These are phyloP conservation scores for Callospermophilus lateralis DNA, from an alignment of 2,113 vertebrate species.

Conservation along the genomic window DNA sequence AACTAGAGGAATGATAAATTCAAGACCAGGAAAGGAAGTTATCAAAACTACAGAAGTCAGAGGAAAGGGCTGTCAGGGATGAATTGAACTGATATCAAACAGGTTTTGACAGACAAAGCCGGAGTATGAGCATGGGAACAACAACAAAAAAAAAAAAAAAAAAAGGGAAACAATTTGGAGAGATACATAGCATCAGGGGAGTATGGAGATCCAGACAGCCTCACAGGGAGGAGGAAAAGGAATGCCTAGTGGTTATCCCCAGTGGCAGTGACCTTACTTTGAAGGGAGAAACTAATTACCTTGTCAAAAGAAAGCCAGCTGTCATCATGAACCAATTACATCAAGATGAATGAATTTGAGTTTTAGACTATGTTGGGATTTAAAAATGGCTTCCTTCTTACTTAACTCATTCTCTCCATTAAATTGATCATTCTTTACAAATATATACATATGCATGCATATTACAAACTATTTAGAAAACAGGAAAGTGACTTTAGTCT, in stretches of 20 bases:
- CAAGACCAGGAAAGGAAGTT: background rate
- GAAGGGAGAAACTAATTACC: conserved; percentile 25
- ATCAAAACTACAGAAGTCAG: background rate
- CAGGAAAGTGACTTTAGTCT: background rate
- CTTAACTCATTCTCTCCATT: background rate
- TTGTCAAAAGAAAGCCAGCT: background rate
- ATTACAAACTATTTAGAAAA: background rate
- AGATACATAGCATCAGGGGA: background rate
- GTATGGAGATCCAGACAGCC: background rate
- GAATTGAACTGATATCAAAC: background rate
- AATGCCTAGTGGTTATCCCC: background rate
- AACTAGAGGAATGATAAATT: background rate
- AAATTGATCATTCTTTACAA: background rate
- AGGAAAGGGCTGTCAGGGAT: background rate
- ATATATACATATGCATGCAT: background rate
- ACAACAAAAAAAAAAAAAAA: background rate
- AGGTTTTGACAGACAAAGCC: background rate
- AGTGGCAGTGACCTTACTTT: conserved; percentile 49
- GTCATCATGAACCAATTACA: conserved; percentile 15
- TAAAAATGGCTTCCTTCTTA: conserved; percentile 13
- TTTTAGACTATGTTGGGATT: conserved; percentile 67
- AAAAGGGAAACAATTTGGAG: background rate
- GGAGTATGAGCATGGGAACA: background rate
- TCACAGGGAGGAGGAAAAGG: background rate
- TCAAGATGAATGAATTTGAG: conserved; percentile 45